Base-by-base conservation (phyloP, 2,797 vertebrate species). In the Coregonus ussuriensis region DNA sequence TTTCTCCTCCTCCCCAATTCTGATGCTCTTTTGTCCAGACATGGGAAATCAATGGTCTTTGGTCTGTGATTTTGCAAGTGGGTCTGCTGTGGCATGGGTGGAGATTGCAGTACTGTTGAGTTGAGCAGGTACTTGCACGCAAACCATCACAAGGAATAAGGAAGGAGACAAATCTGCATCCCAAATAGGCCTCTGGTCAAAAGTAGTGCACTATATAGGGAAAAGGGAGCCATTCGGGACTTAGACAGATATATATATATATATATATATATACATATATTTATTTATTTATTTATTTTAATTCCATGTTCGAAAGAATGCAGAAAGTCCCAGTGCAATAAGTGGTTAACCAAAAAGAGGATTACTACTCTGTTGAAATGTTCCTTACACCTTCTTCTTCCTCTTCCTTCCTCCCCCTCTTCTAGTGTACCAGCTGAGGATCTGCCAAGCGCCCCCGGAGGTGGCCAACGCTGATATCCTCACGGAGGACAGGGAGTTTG, bases 401-500 rank as follows among this genome's bases (percentile, higher is more conserved):
- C 65, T 66, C 70, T 87, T 79, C 86, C 33, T 6, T 6, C 77
- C 80, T 77, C 16, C 13, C 83, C 79, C 83, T 80, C 71, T 86
- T 85, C 56, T 79, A 99, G 98, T 98, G 71, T 99, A 99, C 90
- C 98, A 99, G 83, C 94, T 99, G 86, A 94, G 98, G 87, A 94
- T 99, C 66, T 99, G 98, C 91, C 97, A 99, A 71, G 93, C 97
- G 88, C 98, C 98, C 76, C 88, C 95, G 83, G 93, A 94, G n/a
- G 94, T 98, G 87, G 84, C 96, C 87, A 99, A 98, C 76, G 96
- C 96, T 85, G 97, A 98, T 92, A 95, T 96, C 79, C 92, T 99
- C 84, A 96, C 96, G 85, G 98, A 99, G 85, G 97, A 99, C 59
- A 96, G 97, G 70, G 98, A 99, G 91, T 95, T 98, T 67, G 98